These are phyloP conservation scores for Gavialis gangeticus DNA, from an alignment of 2,113 vertebrate genomes.

Conservation along the genomic window DNA sequence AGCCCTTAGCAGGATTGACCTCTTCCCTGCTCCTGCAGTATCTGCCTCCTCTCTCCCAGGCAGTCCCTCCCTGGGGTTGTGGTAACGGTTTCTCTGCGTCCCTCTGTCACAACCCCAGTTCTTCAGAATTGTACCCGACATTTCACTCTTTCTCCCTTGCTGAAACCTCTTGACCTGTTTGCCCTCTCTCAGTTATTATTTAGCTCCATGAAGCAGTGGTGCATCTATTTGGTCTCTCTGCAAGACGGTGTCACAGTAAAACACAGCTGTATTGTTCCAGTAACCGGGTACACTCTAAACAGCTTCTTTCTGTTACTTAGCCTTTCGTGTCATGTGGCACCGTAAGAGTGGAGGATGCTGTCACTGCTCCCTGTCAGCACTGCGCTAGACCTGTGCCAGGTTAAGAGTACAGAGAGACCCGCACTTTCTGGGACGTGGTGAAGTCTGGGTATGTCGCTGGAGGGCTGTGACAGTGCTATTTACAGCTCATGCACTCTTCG, in stretches of 20 bases:
- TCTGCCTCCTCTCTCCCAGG: not conserved
- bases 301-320: not conserved
- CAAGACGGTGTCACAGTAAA: not conserved
- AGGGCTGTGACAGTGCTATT: too few relatives aligned
- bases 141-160: not conserved
- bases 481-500: too few relatives aligned
- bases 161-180: not conserved
- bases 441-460: not conserved
- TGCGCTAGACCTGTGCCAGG: not conserved
- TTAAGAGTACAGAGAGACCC: not conserved
- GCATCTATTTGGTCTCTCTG: not conserved
- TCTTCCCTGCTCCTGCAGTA: not conserved
- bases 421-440: not conserved
- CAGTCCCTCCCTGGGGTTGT: not conserved
- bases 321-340: not conserved
- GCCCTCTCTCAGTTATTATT: not conserved
- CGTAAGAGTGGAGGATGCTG: not conserved
- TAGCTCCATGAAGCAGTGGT: not conserved
- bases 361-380: not conserved
- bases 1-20: not conserved
- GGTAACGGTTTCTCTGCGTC: not conserved
- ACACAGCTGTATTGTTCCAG: not conserved
- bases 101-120: not conserved
- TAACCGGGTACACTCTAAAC: not conserved
- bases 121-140: not conserved